Conservation (phyloP, 2,113 vertebrate species). For the Mormoops blainvillei region DNA sequence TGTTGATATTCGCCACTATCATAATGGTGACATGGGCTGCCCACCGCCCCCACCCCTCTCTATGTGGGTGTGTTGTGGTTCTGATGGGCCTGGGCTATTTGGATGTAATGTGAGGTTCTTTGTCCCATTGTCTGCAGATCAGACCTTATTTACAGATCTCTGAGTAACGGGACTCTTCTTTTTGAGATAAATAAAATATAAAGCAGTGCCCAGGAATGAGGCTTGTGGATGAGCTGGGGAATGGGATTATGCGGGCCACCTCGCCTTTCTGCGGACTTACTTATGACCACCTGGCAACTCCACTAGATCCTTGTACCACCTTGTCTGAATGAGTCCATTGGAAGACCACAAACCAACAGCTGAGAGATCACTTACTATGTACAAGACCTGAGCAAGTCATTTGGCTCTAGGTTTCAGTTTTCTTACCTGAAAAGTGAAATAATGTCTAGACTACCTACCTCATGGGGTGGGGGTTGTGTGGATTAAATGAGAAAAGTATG, state of each 20-base stretch:
- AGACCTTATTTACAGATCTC: neutral
- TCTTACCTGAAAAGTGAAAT: neutral
- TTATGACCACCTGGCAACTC: neutral
- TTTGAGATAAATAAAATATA: neutral
- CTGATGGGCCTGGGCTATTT: neutral
- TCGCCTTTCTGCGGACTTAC: neutral
- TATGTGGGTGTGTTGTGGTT: neutral
- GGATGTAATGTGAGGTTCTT: neutral
- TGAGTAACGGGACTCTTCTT: neutral
- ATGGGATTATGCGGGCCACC: rapidly evolving
- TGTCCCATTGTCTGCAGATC: neutral
- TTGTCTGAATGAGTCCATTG: neutral
- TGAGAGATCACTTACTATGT: neutral
- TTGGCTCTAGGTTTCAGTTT: neutral
- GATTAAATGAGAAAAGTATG: neutral
- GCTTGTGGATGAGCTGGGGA: neutral
- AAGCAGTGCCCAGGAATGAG: neutral
- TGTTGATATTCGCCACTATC: neutral
- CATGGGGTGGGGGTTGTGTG: neutral
- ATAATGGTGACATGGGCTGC: rapidly evolving
- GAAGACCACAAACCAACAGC: neutral
- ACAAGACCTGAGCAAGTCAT: no score
- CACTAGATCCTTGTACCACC: neutral
- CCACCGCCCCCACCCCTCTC: no score
- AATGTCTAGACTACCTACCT: neutral